Conservation (phyloP, 2,888 invertebrate genomes). For the Cephus rjabovi region DNA sequence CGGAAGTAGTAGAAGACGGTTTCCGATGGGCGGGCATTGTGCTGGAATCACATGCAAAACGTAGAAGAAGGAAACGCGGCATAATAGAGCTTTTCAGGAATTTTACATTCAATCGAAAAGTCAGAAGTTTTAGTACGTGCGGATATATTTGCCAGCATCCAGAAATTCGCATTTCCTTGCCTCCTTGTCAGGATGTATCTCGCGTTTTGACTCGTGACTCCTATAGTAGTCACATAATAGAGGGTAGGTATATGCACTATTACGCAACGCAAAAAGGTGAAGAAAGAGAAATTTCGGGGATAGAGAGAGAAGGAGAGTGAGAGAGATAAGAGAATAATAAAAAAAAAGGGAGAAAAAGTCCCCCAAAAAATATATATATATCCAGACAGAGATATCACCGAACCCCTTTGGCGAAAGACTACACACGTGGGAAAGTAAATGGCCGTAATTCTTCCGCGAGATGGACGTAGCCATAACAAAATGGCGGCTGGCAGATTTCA, state of each 20-base stretch:
- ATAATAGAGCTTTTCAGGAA: slow-evolving; percentile 22
- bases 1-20: slow-evolving; percentile 55
- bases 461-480: not conserved
- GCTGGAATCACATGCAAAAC: slow-evolving; percentile 51
- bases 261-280: not conserved
- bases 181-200: not conserved
- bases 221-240: not conserved
- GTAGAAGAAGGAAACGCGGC: slow-evolving; percentile 33
- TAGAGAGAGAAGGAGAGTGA: not conserved
- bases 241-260: not conserved
- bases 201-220: not conserved
- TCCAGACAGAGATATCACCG: not conserved
- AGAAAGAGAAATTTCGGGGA: not conserved
- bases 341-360: not conserved
- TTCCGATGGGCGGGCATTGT: slow-evolving; percentile 59
- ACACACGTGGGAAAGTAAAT: not conserved
- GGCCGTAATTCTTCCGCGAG: not conserved
- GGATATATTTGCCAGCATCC: not conserved
- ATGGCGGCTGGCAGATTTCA: not conserved
- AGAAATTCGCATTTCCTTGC: not conserved
- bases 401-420: not conserved
- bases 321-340: not conserved
- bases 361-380: not conserved
- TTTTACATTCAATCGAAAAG: slow-evolving; percentile 25
- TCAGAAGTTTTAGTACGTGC: slow-evolving; percentile 1